Evolutionary conservation across 2,797 vertebrate genomes (phyloP).

Genomic region (Hoplostethus atlanticus): DNA sequence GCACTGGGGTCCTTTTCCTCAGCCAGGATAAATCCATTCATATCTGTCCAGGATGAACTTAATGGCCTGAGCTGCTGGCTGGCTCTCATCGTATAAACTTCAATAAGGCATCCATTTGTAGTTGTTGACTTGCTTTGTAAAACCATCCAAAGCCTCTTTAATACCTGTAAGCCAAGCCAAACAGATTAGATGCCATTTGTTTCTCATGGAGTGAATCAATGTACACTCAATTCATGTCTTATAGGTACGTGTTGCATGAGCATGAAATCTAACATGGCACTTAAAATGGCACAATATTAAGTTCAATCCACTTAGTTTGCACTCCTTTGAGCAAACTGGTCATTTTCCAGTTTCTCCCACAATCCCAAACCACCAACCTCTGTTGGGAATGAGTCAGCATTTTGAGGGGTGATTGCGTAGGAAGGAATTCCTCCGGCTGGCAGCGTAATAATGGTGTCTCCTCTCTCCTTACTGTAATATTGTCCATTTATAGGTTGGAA

Average conservation of each 20-base stretch:
- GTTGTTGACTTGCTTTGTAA: slow-evolving; percentile 39
- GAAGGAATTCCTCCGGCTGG: slow-evolving; percentile 80
- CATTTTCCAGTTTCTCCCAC: slow-evolving; percentile 59
- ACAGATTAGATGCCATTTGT: slow-evolving; percentile 24
- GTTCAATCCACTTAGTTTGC: slow-evolving; percentile 45
- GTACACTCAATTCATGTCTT: slow-evolving; percentile 4
- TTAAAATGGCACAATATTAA: slow-evolving; percentile 12
- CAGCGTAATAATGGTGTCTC: slow-evolving; percentile 75
- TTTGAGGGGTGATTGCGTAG: slow-evolving; percentile 80
- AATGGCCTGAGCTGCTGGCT: slow-evolving; percentile 54
- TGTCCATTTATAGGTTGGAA: slow-evolving; percentile 80
- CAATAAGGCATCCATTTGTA: slow-evolving; percentile 32
- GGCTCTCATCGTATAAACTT: slow-evolving; percentile 18
- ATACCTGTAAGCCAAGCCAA: slow-evolving; percentile 26
- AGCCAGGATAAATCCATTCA: slow-evolving; percentile 52
- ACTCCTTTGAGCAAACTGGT: slow-evolving; percentile 25
- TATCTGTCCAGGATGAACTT: slow-evolving; percentile 62
- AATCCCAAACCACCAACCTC: slow-evolving; percentile 61
- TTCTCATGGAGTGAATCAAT: slow-evolving; percentile 26
- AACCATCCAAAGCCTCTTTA: slow-evolving; percentile 30
- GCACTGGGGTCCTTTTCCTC: slow-evolving; percentile 26
- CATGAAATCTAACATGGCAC: slow-evolving; percentile 31
- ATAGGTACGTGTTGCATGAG: not conserved
- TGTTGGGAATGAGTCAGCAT: slow-evolving; percentile 73
- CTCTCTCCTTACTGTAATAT: slow-evolving; percentile 77